Percentiles rank a stretch among this genome's conserved stretches.
These are phyloP conservation scores for Marisa cornuarietis DNA, from an alignment of 1,140 invertebrate species.

Conservation along the genomic window DNA sequence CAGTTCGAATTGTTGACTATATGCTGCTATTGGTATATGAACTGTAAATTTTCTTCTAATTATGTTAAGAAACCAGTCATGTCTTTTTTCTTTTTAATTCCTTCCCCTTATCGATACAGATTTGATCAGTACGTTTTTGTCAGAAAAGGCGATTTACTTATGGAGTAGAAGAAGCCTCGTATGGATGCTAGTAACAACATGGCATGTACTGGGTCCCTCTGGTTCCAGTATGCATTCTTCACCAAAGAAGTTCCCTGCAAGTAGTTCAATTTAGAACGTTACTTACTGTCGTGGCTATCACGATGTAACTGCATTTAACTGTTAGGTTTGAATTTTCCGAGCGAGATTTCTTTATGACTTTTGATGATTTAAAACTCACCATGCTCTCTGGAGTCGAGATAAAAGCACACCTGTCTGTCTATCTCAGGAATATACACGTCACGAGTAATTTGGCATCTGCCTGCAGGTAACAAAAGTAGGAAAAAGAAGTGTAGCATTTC, in stretches of 20 bases:
- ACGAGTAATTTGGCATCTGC: slow-evolving; percentile 44
- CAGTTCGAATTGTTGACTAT: too few relatives aligned
- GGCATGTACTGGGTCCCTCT: slow-evolving; percentile 33
- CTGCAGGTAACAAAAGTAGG: slow-evolving; percentile 23
- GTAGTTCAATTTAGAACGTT: background rate
- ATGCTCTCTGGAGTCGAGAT: slow-evolving; percentile 42
- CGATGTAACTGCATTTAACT: too few relatives aligned
- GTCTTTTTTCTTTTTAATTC: too few relatives aligned
- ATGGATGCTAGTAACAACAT: slow-evolving; percentile 37
- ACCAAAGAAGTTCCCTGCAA: slow-evolving; percentile 51
- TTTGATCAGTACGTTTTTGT: too few relatives aligned
- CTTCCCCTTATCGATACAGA: too few relatives aligned
- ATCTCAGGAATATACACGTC: slow-evolving; percentile 51
- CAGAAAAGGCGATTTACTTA: slow-evolving; percentile 28
- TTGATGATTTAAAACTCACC: slow-evolving; percentile 24
- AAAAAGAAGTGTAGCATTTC: background rate
- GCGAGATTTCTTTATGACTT: too few relatives aligned
- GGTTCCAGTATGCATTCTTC: slow-evolving; percentile 50
- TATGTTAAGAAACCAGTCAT: too few relatives aligned
- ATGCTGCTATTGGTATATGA: too few relatives aligned
- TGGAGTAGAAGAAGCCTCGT: slow-evolving; percentile 40
- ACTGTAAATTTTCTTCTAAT: too few relatives aligned
- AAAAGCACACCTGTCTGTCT: slow-evolving; percentile 41
- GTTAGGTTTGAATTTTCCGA: too few relatives aligned
- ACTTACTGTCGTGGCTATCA: too few relatives aligned